Conservation (phyloP, 2,888 invertebrate species). For the Cantharis lateralis region DNA sequence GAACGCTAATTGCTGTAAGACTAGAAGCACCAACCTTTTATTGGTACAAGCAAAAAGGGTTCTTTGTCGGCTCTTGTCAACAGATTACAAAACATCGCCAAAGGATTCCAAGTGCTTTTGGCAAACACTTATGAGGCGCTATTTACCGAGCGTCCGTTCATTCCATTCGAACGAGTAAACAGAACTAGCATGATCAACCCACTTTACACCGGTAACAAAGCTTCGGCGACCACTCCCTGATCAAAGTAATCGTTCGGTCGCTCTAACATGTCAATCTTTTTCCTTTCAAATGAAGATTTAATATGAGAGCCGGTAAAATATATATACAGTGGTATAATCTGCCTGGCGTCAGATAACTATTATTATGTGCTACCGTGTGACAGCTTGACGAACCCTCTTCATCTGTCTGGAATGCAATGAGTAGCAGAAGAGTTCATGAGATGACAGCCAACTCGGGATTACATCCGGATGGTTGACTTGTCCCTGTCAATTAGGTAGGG, state of each 20-base stretch:
- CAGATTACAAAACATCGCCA: constrained; percentile 41
- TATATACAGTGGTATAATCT: constrained; percentile 40
- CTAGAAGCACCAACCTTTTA: constrained; percentile 39
- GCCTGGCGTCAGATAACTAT: constrained; percentile 50
- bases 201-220: constrained; percentile 33
- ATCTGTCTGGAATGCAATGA: constrained; percentile 38
- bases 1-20: constrained; percentile 43
- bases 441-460: constrained; percentile 52
- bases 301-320: constrained; percentile 33
- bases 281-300: constrained; percentile 32
- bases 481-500: constrained; percentile 55
- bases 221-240: constrained; percentile 32
- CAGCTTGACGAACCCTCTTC: constrained; percentile 52
- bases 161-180: constrained; percentile 32
- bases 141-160: constrained; percentile 29
- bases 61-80: constrained; percentile 40
- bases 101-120: constrained; percentile 35
- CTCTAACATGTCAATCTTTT: constrained; percentile 34
- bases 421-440: constrained; percentile 37
- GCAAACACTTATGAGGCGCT: constrained; percentile 32
- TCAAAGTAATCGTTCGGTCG: constrained; percentile 30
- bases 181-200: constrained; percentile 29
- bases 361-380: constrained; percentile 54
- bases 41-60: constrained; percentile 36
- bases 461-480: constrained; percentile 56